Evolutionary conservation across 64 coral and sea anemone species (phyloP).

Genomic region (Cladopsammia gracilis): DNA sequence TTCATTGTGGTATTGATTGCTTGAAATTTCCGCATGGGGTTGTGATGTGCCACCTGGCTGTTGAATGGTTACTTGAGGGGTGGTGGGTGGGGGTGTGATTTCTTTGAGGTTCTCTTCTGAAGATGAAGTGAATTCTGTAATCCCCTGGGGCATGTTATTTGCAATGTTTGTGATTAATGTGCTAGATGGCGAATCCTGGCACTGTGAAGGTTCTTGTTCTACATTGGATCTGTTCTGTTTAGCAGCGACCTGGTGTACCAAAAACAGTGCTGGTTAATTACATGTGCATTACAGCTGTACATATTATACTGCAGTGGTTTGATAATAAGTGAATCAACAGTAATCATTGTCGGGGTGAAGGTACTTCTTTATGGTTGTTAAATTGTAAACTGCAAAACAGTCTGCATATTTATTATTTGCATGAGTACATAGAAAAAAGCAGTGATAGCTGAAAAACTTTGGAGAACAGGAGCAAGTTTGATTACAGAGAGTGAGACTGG

Average conservation of each 20-base stretch:
- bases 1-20: background rate
- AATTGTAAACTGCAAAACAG: no score
- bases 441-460: no score
- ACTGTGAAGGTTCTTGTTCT: background rate
- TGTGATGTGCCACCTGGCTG: background rate
- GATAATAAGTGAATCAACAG: no score
- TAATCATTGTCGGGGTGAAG: no score
- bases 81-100: constrained; percentile 25
- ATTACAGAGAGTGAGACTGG: no score
- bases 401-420: no score
- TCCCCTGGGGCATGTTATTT: background rate
- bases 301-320: background rate
- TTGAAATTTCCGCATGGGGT: background rate
- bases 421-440: no score
- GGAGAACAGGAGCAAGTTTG: no score
- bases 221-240: constrained; percentile 25
- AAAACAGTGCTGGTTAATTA: background rate
- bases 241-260: constrained; percentile 14
- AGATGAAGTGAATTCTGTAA: background rate
- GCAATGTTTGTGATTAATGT: background rate
- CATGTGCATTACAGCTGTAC: background rate
- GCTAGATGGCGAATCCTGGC: background rate
- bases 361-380: no score
- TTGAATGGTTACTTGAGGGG: constrained; percentile 8
- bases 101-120: constrained; percentile 31